Evolutionary conservation across 1,140 invertebrate species (phyloP).

Genomic region (Aphidius ervi): DNA sequence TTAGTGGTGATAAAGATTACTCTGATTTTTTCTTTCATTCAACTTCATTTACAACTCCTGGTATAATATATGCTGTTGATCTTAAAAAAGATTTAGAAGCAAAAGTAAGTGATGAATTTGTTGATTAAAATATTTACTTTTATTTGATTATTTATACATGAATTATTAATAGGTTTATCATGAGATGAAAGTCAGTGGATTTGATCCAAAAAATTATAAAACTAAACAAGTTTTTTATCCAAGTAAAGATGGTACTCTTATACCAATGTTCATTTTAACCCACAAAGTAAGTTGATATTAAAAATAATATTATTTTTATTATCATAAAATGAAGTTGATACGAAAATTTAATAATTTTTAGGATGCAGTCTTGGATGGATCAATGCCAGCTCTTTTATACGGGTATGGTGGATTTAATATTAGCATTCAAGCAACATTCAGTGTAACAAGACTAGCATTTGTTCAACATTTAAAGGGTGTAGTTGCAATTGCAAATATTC

Average conservation of each 20-base stretch:
- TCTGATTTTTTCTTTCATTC: conserved; percentile 92
- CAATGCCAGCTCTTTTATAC: conserved; percentile 80
- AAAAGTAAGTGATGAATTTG: conserved; percentile 54
- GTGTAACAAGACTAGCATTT: conserved; percentile 78
- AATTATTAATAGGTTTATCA: conserved; percentile 63
- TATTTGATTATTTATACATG: conserved; percentile 10
- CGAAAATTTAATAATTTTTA: conserved; percentile 34
- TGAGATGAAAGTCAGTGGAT: conserved; percentile 80
- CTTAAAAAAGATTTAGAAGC: conserved; percentile 64
- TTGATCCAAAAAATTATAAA: conserved; percentile 76
- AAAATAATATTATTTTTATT: conserved; percentile 21
- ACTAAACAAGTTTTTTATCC: conserved; percentile 90
- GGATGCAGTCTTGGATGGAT: conserved; percentile 63
- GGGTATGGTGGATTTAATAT: conserved; percentile 98
- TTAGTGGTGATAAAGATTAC: conserved; percentile 80
- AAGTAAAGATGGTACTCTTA: conserved; percentile 91
- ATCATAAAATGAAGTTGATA: background rate
- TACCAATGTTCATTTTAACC: conserved; percentile 96
- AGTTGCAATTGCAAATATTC: conserved; percentile 87
- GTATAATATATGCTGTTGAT: conserved; percentile 84
- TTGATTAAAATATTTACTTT: background rate
- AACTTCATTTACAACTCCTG: conserved; percentile 89
- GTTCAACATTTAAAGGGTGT: conserved; percentile 87
- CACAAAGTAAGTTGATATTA: conserved; percentile 61
- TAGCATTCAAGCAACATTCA: conserved; percentile 81